These are phyloP conservation scores for Pantherophis guttatus DNA, from an alignment of 2,113 vertebrate species.

Conservation along the genomic window DNA sequence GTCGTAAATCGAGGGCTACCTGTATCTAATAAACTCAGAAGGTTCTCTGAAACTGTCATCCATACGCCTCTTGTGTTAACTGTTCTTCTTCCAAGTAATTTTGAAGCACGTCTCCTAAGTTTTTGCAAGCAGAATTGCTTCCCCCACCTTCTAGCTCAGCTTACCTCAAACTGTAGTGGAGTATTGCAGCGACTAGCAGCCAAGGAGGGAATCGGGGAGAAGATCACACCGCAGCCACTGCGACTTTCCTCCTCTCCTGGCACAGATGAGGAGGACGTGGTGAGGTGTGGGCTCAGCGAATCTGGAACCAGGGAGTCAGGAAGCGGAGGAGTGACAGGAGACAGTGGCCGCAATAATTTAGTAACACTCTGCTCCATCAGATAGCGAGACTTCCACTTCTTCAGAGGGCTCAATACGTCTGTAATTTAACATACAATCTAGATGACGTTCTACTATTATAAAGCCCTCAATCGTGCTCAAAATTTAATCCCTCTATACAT, in stretches of 20 bases:
- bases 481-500: neutral
- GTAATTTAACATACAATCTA: constrained; percentile 47
- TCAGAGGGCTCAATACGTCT: constrained; percentile 87
- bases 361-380: constrained; percentile 75
- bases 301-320: constrained; percentile 71
- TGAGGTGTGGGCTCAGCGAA: constrained; percentile 75
- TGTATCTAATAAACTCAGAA: neutral
- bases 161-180: constrained; percentile 96
- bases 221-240: constrained; percentile 78
- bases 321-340: constrained; percentile 85
- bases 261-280: constrained; percentile 73
- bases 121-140: neutral
- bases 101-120: neutral
- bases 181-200: constrained; percentile 97
- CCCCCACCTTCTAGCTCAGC: neutral
- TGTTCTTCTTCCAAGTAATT: neutral
- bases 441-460: constrained; percentile 10
- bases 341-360: constrained; percentile 84
- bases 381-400: constrained; percentile 92
- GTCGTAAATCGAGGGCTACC: neutral
- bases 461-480: neutral
- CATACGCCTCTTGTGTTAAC: neutral
- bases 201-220: constrained; percentile 88
- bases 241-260: constrained; percentile 77
- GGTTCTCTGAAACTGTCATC: neutral